Conservation (phyloP, 2,888 invertebrate genomes). For the Pyralis farinalis region DNA sequence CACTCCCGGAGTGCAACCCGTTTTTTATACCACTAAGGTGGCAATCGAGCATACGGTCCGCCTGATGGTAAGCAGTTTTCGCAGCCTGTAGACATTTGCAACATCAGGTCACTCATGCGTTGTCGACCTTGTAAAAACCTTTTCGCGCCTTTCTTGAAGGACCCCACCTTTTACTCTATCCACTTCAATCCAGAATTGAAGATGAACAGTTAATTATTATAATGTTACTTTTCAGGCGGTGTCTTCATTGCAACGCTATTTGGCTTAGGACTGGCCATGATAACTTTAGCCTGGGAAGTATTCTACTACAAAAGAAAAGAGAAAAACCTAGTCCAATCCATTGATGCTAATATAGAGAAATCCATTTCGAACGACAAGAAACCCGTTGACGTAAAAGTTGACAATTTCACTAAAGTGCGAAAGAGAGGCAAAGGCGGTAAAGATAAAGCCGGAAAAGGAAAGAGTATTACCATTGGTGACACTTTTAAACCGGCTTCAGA, state of each 20-base stretch:
- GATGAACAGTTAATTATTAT: no score
- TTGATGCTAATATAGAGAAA: conserved; percentile 40
- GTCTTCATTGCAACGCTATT: conserved; percentile 95
- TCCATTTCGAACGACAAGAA: conserved; percentile 31
- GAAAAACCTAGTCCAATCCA: conserved; percentile 46
- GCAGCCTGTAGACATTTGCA: no score
- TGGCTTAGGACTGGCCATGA: conserved; percentile 91
- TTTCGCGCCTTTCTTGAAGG: no score
- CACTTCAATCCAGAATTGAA: no score
- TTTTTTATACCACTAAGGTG: no score
- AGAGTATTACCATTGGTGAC: conserved; percentile 67
- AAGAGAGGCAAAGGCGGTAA: conserved; percentile 28
- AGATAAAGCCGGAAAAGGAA: conserved; percentile 15
- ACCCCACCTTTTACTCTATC: no score
- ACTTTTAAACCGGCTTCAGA: conserved; percentile 59
- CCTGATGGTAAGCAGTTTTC: no score
- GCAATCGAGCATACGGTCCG: no score
- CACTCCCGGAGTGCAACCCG: no score
- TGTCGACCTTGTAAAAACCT: no score
- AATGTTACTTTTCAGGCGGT: conserved; percentile 84
- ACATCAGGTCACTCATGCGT: no score
- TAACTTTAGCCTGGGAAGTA: conserved; percentile 90
- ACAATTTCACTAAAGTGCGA: conserved; percentile 27
- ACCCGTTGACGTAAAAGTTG: conserved; percentile 28
- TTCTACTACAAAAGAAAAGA: conserved; percentile 85